These are phyloP conservation scores for Fratercula arctica DNA, from an alignment of 2,797 vertebrate genomes.

Conservation along the genomic window DNA sequence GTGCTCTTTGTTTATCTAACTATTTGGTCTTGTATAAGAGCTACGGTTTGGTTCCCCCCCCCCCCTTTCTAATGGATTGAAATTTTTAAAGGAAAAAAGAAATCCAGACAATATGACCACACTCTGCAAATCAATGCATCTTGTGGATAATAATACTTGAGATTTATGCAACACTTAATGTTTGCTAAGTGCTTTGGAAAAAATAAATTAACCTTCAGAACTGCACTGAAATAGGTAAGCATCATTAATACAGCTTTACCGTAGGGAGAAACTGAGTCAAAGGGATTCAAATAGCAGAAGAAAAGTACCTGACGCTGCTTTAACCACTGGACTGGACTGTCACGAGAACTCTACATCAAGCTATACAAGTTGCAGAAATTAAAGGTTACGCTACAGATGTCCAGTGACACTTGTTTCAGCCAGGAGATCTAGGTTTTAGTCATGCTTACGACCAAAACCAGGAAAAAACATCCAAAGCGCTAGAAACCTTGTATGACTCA, in stretches of 20 bases:
- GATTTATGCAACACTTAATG: constrained; percentile 62
- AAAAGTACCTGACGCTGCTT: neutral
- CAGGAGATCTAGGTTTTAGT: neutral
- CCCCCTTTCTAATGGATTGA: constrained; percentile 4
- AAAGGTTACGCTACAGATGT: neutral
- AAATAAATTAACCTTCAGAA: constrained; percentile 51
- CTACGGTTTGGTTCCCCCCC: neutral
- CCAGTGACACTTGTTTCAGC: neutral
- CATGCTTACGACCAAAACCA: neutral
- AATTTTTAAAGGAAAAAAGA: constrained; percentile 18
- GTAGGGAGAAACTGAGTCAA: neutral
- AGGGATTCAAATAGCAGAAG: neutral
- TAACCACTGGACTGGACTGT: neutral
- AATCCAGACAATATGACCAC: constrained; percentile 30
- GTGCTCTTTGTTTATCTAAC: constrained; percentile 10
- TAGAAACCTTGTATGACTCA: neutral
- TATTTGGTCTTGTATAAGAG: neutral
- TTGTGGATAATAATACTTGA: neutral
- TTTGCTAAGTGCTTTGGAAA: constrained; percentile 43
- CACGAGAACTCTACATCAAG: neutral
- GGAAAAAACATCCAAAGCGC: neutral
- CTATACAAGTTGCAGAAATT: neutral
- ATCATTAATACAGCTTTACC: neutral
- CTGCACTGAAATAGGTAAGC: neutral
- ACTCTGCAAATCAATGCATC: constrained; percentile 39